These are phyloP conservation scores for Tolmerus cingulatus DNA, from an alignment of 2,888 invertebrate genomes.

Conservation along the genomic window DNA sequence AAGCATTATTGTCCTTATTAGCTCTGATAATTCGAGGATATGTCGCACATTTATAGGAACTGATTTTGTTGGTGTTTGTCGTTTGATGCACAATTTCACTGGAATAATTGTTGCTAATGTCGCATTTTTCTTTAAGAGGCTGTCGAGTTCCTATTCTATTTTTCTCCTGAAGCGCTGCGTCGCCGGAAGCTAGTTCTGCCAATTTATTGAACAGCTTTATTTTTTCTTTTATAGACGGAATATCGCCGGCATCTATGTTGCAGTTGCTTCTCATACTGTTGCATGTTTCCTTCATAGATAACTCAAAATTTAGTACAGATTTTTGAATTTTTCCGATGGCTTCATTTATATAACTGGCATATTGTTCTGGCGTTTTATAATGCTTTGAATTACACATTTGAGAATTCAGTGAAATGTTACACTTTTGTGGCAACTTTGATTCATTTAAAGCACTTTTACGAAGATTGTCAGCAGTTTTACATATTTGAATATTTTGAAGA, in stretches of 20 bases:
- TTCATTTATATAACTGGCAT: neutral
- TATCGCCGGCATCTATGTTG: neutral
- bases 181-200: neutral
- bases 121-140: neutral
- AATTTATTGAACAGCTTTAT: conserved; percentile 1
- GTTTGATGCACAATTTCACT: neutral
- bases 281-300: neutral
- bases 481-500: neutral
- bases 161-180: neutral
- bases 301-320: neutral
- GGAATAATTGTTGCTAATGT: neutral
- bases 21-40: neutral
- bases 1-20: neutral
- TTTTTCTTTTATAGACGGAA: neutral
- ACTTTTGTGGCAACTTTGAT: neutral
- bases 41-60: neutral
- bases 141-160: neutral
- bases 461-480: neutral
- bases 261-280: neutral
- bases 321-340: neutral
- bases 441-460: neutral
- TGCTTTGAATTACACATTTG: neutral
- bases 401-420: neutral
- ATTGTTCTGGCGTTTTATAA: neutral
- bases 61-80: neutral